A percentile compares a stretch with the other conserved stretches of the same genome.
Conservation (phyloP, 2,797 vertebrate species). For the Dendrocincla tyrannina region DNA sequence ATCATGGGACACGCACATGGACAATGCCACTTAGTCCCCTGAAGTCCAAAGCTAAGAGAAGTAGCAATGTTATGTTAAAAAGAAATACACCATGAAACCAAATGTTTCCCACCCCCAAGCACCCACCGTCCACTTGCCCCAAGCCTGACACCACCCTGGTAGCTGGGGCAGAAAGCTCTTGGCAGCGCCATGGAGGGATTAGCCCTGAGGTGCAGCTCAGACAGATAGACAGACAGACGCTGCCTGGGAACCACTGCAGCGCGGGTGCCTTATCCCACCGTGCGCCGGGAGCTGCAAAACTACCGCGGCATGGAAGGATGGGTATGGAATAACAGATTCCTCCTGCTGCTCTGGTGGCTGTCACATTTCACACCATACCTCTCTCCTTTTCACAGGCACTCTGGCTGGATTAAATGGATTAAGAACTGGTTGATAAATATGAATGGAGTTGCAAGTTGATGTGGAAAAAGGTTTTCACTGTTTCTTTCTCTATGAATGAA, state of each 20-base stretch:
- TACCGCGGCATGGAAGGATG: neutral
- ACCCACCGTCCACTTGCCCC: neutral
- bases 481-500: conserved; percentile 66
- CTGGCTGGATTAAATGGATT: conserved; percentile 60
- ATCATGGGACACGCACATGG: neutral
- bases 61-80: fast-evolving
- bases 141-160: fast-evolving
- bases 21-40: neutral
- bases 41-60: neutral
- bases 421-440: conserved; percentile 46
- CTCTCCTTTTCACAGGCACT: conserved; percentile 47
- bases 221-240: neutral
- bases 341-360: conserved; percentile 46
- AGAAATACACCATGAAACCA: neutral
- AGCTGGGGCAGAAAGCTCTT: neutral
- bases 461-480: conserved; percentile 53
- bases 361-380: conserved; percentile 55
- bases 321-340: conserved; percentile 27
- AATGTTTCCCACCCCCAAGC: neutral
- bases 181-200: fast-evolving
- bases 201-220: neutral
- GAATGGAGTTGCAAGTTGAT: conserved; percentile 43
- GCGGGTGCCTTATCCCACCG: neutral
- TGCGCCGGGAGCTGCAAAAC: neutral
- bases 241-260: neutral